A percentile compares a stretch with the other conserved stretches of the same genome.
These are phyloP conservation scores for Amblyopsis rosae DNA, from an alignment of 2,113 vertebrate genomes.

Conservation along the genomic window DNA sequence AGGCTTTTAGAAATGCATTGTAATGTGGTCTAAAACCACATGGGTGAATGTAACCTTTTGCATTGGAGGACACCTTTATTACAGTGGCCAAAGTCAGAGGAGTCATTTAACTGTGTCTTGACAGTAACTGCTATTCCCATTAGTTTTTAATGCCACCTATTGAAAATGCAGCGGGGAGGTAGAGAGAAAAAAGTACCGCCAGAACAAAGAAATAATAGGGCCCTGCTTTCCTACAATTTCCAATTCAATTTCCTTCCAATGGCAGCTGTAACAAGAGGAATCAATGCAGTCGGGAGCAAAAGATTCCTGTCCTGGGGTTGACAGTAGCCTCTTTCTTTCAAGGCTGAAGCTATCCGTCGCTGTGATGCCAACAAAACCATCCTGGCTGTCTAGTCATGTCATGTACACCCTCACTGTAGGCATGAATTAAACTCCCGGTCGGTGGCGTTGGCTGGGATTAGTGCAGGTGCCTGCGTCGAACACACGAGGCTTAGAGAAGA, in stretches of 20 bases:
- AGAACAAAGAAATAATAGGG: conserved; percentile 71
- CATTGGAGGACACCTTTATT: conserved; percentile 63
- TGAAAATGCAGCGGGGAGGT: conserved; percentile 40
- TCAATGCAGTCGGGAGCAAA: conserved; percentile 68
- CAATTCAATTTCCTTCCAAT: conserved; percentile 75
- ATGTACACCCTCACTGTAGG: conserved; percentile 47
- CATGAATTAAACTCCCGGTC: conserved; percentile 72
- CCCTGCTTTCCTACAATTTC: conserved; percentile 69
- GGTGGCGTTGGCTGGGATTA: conserved; percentile 68
- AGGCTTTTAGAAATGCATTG: conserved; percentile 63
- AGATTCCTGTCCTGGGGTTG: conserved; percentile 46
- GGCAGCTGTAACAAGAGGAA: conserved; percentile 74
- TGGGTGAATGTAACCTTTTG: conserved; percentile 69
- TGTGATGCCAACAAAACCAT: conserved; percentile 63
- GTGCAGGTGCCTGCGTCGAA: conserved; percentile 51
- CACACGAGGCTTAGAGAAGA: conserved; percentile 36
- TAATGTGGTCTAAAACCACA: conserved; percentile 63
- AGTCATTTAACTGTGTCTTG: conserved; percentile 62
- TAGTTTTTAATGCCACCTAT: conserved; percentile 51
- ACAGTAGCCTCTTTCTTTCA: conserved; percentile 35
- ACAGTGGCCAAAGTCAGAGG: conserved; percentile 64
- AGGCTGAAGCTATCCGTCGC: conserved; percentile 64
- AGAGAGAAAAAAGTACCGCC: conserved; percentile 38
- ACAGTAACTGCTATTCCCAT: conserved; percentile 61
- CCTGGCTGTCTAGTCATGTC: conserved; percentile 50